A percentile compares a stretch with the other conserved stretches of the same genome.
Conservation (phyloP, 2,113 vertebrate species). For the Zosterops japonicus region DNA sequence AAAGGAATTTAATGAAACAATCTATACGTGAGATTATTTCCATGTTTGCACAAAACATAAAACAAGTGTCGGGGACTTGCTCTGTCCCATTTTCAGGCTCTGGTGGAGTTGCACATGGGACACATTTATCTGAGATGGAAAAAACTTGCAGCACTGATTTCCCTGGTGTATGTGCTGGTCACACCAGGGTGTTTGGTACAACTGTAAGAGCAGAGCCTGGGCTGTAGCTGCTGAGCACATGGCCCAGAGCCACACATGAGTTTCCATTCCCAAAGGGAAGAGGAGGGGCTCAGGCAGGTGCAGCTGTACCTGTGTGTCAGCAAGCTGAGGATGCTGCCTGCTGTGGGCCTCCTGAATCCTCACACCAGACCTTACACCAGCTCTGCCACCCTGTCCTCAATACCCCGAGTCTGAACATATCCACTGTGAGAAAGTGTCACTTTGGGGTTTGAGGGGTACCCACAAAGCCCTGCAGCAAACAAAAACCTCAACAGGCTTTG, state of each 20-base stretch:
- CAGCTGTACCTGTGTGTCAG: neutral
- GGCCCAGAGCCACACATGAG: neutral
- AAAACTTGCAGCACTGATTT: neutral
- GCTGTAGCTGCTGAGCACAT: neutral
- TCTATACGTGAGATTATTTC: neutral
- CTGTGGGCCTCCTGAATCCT: neutral
- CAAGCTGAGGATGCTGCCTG: neutral
- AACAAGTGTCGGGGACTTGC: neutral
- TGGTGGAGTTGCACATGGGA: neutral
- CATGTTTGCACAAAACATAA: neutral
- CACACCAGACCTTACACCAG: neutral
- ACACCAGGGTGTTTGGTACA: no score
- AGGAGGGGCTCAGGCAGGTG: neutral
- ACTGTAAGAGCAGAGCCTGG: neutral
- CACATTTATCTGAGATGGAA: neutral
- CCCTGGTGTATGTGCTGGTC: neutral
- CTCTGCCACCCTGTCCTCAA: neutral
- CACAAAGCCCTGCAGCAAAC: neutral
- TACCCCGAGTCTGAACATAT: neutral
- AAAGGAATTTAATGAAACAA: conserved; percentile 9
- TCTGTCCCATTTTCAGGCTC: neutral
- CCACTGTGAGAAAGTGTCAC: neutral
- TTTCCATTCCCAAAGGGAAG: neutral
- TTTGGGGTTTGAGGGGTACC: neutral
- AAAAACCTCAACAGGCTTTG: neutral